Percentiles rank a stretch among this genome's conserved stretches.
Evolutionary conservation across 2,113 vertebrate genomes (phyloP).

Genomic region (Leucopternis melanops): DNA sequence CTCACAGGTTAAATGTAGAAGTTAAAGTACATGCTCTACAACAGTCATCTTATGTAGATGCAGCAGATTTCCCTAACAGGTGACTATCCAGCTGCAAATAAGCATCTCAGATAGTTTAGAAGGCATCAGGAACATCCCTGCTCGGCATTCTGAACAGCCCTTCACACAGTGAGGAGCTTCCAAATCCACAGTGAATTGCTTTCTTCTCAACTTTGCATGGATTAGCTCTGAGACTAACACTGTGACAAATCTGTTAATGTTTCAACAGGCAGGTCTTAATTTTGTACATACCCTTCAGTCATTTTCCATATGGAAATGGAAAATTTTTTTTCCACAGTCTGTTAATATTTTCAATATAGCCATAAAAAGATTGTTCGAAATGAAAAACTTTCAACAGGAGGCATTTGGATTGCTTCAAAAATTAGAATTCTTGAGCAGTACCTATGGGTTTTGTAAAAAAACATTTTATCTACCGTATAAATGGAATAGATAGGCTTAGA

Average conservation of each 20-base stretch:
- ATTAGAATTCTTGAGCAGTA: background rate
- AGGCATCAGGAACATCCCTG: background rate
- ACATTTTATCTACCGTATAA: background rate
- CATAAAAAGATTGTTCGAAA: background rate
- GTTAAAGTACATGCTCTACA: background rate
- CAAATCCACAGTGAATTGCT: background rate
- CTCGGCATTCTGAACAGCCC: background rate
- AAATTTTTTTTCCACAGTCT: background rate
- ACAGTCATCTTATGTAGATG: background rate
- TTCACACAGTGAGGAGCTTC: background rate
- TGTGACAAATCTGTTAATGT: slow-evolving; percentile 59
- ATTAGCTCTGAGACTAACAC: background rate
- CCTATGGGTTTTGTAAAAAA: background rate
- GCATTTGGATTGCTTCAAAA: background rate
- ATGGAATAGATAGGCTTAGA: background rate
- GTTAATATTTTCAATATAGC: slow-evolving; percentile 15
- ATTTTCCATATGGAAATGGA: slow-evolving; percentile 48
- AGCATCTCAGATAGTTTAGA: background rate
- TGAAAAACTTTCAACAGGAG: background rate
- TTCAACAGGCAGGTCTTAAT: slow-evolving; percentile 49
- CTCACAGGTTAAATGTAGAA: background rate
- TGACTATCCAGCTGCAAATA: background rate
- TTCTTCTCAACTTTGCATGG: slow-evolving; percentile 4
- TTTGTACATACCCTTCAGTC: slow-evolving; percentile 43
- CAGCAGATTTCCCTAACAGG: background rate